Evolutionary conservation across 2,888 invertebrate genomes (phyloP), one percentile per base, ranked within the genome.

Genomic region (Ophraella communa): DNA sequence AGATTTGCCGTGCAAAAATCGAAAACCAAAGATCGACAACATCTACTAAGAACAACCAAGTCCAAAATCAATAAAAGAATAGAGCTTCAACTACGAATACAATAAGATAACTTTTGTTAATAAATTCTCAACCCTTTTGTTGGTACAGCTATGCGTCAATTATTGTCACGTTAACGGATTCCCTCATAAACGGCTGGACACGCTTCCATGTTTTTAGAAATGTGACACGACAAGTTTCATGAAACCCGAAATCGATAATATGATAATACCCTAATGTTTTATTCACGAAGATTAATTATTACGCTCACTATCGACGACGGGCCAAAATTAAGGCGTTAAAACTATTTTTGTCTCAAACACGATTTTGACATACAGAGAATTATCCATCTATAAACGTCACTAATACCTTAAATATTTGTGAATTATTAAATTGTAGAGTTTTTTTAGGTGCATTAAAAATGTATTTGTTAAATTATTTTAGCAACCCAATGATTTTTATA

Each of bases 251-350:
- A 67, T 65, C 65, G 65, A 65, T 67, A 67, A 67, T 51, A 17
- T 64, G 62, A 60, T 55, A 62, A 69, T 64, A 62, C 64, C n/a
- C 67, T 65, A 61, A 72, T 72, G 72, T 72, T 67, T 70, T 70
- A 72, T 72, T 72, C 72, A 72, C 70, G 58, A 61, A 55, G 53
- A 62, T 68, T 71, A 70, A 69, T 69, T 67, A 68, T 68, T 64
- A 67, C 68, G 67, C 62, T 68, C 63, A 64, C 44, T 52, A 39
- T 20, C 23, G 23, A 20, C 30, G 59, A 27, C 51, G 42, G 51
- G 52, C 20, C 23, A 45, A 51, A 27, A 18, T 21, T 8, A n/a
- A 51, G 17, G 27, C 49, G 14, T 18, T 35, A 17, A 51, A 17
- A 59, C 39, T 5, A 58, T 27, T 47, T 58, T 35, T 21, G 30